A percentile compares a stretch with the other conserved stretches of the same genome.
These are phyloP conservation scores for Plectrocnemia conspersa DNA, from an alignment of 1,140 invertebrate genomes.

Conservation along the genomic window DNA sequence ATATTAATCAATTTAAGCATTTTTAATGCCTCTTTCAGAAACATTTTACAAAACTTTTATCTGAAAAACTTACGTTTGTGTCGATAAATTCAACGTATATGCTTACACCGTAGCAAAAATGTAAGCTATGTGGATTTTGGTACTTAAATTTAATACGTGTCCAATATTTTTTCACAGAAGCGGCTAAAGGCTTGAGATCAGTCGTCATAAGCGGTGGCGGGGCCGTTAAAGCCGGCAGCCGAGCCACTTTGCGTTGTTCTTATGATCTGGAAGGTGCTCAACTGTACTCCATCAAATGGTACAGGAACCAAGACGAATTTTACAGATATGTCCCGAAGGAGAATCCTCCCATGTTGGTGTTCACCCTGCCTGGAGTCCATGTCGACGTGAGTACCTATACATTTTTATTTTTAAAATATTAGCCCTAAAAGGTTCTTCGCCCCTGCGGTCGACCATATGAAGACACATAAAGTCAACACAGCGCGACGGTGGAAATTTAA, in stretches of 20 bases:
- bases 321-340: conserved; percentile 74
- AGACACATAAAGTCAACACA: neutral
- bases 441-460: neutral
- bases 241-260: conserved; percentile 64
- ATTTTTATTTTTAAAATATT: too few species aligned
- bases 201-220: conserved; percentile 28
- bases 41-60: too few species aligned
- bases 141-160: neutral
- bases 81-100: neutral
- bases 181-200: conserved; percentile 8
- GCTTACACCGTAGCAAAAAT: neutral
- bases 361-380: conserved; percentile 66
- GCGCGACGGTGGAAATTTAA: neutral
- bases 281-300: conserved; percentile 82
- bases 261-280: conserved; percentile 72
- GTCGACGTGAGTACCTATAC: conserved; percentile 82
- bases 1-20: too few species aligned
- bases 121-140: neutral
- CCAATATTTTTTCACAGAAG: conserved; percentile 16
- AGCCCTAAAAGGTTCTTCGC: neutral
- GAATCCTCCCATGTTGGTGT: conserved; percentile 66
- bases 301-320: conserved; percentile 72
- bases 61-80: neutral
- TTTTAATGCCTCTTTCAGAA: too few species aligned
- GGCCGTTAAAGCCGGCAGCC: conserved; percentile 57